These are phyloP conservation scores for Pygocentrus nattereri DNA, from an alignment of 2,797 vertebrate species.

Conservation along the genomic window DNA sequence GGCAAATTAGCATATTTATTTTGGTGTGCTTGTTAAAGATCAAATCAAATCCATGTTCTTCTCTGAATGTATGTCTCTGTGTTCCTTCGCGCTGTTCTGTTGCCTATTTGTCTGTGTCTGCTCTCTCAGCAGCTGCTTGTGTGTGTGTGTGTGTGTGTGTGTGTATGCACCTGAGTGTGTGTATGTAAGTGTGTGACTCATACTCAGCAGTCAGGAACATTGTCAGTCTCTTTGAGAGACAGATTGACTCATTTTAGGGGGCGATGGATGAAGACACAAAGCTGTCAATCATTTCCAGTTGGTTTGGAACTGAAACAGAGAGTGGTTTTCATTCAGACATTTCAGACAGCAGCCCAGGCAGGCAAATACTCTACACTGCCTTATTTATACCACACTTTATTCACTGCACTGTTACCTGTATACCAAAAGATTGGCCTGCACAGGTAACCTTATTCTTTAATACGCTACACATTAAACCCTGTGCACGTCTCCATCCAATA, in stretches of 20 bases:
- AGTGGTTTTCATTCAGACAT: neutral
- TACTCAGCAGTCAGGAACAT: slow-evolving; percentile 24
- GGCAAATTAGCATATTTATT: neutral
- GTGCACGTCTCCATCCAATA: no score
- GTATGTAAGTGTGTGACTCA: no score
- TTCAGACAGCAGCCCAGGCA: neutral
- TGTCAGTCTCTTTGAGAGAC: slow-evolving; percentile 37
- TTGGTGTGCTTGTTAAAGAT: neutral
- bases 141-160: no score
- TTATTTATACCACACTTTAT: neutral
- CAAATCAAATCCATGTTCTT: neutral
- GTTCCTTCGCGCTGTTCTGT: neutral
- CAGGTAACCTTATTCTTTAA: no score
- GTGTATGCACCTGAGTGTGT: slow-evolving; percentile 16
- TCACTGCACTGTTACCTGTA: no score
- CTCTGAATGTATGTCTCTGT: neutral
- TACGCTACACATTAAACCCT: no score
- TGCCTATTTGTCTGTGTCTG: slow-evolving; percentile 3
- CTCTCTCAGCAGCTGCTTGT: neutral
- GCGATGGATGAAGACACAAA: slow-evolving; percentile 37
- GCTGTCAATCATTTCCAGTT: slow-evolving; percentile 20
- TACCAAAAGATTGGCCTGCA: no score
- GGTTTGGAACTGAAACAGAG: slow-evolving; percentile 6
- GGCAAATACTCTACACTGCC: neutral
- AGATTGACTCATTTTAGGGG: slow-evolving; percentile 50